Conservation (phyloP, 2,888 invertebrate genomes). For the Lydus trimaculatus region DNA sequence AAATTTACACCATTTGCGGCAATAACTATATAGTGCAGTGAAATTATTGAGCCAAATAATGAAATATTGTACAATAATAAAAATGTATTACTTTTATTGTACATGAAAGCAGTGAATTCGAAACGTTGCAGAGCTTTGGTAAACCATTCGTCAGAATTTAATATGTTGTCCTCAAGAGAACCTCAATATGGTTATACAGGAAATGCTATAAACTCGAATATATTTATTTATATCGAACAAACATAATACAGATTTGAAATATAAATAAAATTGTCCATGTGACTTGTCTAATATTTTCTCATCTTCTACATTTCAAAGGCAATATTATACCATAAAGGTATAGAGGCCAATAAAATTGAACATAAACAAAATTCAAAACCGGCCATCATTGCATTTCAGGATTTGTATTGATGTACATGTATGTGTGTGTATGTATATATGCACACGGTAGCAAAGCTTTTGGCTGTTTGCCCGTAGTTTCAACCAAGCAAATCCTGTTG, state of each 20-base stretch:
- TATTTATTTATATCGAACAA: not conserved
- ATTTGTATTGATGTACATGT: not conserved
- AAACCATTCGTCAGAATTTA: not conserved
- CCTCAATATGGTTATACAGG: not conserved
- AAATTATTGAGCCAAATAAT: not conserved
- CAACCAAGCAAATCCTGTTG: conserved; percentile 9
- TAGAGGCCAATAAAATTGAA: not conserved
- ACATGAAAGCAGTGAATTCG: not conserved
- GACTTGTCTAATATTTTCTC: not conserved
- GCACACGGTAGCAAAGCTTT: not conserved
- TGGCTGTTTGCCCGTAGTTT: conserved; percentile 12
- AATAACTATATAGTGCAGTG: not conserved
- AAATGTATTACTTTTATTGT: not conserved
- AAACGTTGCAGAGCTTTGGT: not conserved
- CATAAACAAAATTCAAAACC: not conserved
- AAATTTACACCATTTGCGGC: not conserved
- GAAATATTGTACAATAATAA: too few species aligned
- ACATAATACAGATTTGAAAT: not conserved
- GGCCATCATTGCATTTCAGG: not conserved
- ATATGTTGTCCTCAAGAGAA: not conserved
- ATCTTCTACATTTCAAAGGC: not conserved
- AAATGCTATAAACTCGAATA: not conserved
- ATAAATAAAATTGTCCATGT: not conserved
- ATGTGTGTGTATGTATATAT: not conserved
- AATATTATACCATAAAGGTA: not conserved